Evolutionary conservation across 2,113 vertebrate genomes (phyloP).

Genomic region (Apodemus sylvaticus): DNA sequence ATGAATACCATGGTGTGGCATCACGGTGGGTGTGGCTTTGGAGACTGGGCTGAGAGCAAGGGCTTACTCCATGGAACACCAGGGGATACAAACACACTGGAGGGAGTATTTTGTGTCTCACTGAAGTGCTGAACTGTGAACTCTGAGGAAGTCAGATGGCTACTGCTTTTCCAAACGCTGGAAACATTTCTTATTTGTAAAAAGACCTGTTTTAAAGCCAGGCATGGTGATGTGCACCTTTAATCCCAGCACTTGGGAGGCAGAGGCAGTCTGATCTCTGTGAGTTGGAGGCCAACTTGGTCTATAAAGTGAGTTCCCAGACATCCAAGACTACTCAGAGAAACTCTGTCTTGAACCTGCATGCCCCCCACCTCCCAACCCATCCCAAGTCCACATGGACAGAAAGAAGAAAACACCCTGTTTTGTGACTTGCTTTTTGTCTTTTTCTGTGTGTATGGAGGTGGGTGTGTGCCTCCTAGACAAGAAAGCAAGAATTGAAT

Average conservation of each 20-base stretch:
- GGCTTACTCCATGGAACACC: not conserved
- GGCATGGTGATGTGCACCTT: not conserved
- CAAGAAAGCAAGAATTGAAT: not conserved
- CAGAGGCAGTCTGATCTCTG: not conserved
- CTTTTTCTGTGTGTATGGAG: not conserved
- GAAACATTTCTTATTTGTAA: not conserved
- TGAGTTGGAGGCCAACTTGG: not conserved
- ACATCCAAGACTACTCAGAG: not conserved
- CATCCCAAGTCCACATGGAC: no score
- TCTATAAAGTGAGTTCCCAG: not conserved
- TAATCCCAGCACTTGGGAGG: not conserved
- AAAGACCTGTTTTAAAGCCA: not conserved
- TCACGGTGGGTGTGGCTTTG: not conserved
- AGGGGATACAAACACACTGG: accelerated
- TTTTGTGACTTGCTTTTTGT: not conserved
- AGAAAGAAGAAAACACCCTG: not conserved
- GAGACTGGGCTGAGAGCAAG: not conserved
- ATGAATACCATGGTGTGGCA: not conserved
- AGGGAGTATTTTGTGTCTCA: not conserved
- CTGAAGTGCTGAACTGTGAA: not conserved
- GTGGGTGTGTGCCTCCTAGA: not conserved
- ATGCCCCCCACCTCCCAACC: no score
- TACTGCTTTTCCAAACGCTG: not conserved
- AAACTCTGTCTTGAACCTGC: not conserved
- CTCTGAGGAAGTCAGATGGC: not conserved